Base-by-base conservation (phyloP, 2,888 invertebrate species). In the Atherix ibis region DNA sequence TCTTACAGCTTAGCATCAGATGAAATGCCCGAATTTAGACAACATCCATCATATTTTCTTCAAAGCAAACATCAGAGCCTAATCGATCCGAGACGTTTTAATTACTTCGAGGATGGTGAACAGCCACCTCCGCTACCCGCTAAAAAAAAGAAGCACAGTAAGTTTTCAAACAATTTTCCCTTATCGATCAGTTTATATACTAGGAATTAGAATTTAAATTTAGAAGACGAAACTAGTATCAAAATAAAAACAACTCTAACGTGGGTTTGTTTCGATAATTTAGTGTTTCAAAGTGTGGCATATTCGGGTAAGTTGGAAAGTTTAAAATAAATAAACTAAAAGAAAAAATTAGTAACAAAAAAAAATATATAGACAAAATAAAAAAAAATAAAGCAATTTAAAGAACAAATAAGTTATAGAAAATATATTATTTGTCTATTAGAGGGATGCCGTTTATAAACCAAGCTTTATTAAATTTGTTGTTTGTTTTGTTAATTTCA, bases 241-340 rank as follows among this genome's bases (percentile, higher is more conserved):
- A 50, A 54, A 47, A 52, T 55, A 51, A 51, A 51, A 43, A 56
- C 54, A 48, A 53, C 54, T 52, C 52, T 56, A 56, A 57, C 54
- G 49, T 50, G 52, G 53, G 52, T 56, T 56, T 58, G 52, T 55
- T 56, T 43, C 42, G 53, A 56, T 51, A 52, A 53, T 60, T 48
- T 77, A 85, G 84, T 84, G 84, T 85, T 85, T 81, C 85, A 85
- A 78, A 84, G 83, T 70, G 84, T 85, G 79, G 85, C 85, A 67
- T 85, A 84, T 73, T 85, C 84, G 68, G 85, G 85, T 85, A 84
- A 85, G 85, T 59, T 43, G 35, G 35, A 26, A 31, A 18, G 5
- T 8, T 26, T 5, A 9, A 26, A 26, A 26, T 78, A 67, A 70
- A 69, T 67, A 63, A 58, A 14, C 12, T 5, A 17, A 17, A 30